Evolutionary conservation across 1,140 invertebrate species (phyloP).

Genomic region (Leucophenga varia): DNA sequence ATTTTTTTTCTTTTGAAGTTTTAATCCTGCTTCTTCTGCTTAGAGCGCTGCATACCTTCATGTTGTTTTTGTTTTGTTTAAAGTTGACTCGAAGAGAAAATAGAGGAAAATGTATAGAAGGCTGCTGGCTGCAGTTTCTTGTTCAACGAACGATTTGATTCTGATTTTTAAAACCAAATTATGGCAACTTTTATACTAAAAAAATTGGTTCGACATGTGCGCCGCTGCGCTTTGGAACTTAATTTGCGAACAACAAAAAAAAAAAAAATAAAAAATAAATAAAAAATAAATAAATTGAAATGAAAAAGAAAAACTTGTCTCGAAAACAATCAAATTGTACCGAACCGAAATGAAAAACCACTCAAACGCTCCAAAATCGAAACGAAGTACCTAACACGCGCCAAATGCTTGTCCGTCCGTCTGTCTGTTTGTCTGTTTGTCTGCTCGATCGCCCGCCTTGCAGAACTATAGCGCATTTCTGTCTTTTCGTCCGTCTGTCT

Average conservation of each 20-base stretch:
- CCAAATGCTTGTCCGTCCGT: slow-evolving; percentile 12
- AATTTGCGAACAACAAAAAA: slow-evolving; percentile 7
- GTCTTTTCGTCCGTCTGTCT: slow-evolving; percentile 2
- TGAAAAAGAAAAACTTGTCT: slow-evolving; percentile 36
- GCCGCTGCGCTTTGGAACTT: not conserved
- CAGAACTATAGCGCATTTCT: slow-evolving; percentile 28
- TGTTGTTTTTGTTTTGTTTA: slow-evolving; percentile 41
- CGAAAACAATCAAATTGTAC: slow-evolving; percentile 33
- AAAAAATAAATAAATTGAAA: slow-evolving; percentile 8
- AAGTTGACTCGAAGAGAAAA: slow-evolving; percentile 21
- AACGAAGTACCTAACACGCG: slow-evolving; percentile 21
- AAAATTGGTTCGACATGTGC: slow-evolving; percentile 18
- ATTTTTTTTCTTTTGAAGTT: not conserved
- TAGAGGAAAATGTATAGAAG: slow-evolving; percentile 37
- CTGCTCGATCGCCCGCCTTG: no score
- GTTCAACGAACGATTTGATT: slow-evolving; percentile 55
- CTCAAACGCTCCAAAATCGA: slow-evolving; percentile 33
- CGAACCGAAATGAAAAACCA: slow-evolving; percentile 20
- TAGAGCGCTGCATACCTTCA: slow-evolving; percentile 39
- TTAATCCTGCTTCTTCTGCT: not conserved
- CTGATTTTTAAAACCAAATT: slow-evolving; percentile 55
- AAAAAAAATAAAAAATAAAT: slow-evolving; percentile 7
- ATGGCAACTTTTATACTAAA: slow-evolving; percentile 54
- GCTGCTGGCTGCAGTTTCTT: slow-evolving; percentile 29
- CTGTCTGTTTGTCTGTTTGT: slow-evolving; percentile 4